Evolutionary conservation across 2,888 invertebrate genomes (phyloP), one percentile per base, ranked within the genome.

Genomic region (Amaurobius ferox): DNA sequence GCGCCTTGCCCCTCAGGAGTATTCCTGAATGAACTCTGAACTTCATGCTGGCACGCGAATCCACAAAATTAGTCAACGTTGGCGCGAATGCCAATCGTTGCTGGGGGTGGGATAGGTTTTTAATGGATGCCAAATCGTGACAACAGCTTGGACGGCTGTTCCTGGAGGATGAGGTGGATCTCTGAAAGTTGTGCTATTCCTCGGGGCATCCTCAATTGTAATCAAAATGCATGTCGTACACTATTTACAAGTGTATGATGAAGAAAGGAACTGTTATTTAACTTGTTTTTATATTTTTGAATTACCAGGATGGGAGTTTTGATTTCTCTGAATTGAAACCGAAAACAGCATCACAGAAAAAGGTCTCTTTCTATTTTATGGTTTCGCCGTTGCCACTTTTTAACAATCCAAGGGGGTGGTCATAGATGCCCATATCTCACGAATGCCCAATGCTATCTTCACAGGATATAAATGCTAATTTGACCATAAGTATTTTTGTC

Each of bases 21-120:
- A 28, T 35, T 55, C 40, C 44, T 16, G 40, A 61, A 40, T 81
- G 80, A 80, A 64, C 81, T 70, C 44, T 62, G 70, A 70, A 55
- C 48, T 67, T 23, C 61, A 61, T 44, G 29, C 62, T 35, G 83
- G 83, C 83, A 83, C 83, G 83, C 83, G 83, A 83, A 77, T 77
- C 16, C 13, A 29, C 70, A 39, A 74, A 73, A 80, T 68, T 73
- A 67, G 64, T 28, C 32, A 9, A 13, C 32, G 28, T 13, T 35
- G 77, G 71, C 35, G 77, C 55, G 83, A 83, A 81, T 81, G 71
- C 71, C 68, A 71, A 83, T 77, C 40, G 26, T 40, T 72, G 44
- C 35, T 73, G 35, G 30, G 5, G 73, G 73, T 73, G 55, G 61
- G 19, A 73, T 73, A 19, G 28, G 55, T 35, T 32, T 73, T 73